phyloP scores from a whole-genome alignment of 2,113 vertebrate species.

The Puntigrus tetrazona region DNA sequence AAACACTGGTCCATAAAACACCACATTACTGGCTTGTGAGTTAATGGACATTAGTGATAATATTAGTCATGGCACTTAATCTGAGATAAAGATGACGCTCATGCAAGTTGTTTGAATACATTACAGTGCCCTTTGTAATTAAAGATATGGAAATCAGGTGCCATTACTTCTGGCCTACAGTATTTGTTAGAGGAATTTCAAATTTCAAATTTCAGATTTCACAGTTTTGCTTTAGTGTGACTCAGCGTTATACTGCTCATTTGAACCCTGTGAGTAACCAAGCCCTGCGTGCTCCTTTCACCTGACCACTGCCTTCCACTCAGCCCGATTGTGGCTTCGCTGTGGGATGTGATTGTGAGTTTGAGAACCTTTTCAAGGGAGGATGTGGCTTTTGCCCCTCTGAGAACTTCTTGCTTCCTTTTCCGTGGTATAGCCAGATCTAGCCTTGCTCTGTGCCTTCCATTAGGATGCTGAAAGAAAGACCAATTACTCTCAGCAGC shows the following conservation, averaged over 20 bases:
- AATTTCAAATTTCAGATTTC: not conserved
- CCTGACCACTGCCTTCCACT: conserved; percentile 24
- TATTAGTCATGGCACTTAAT: conserved; percentile 40
- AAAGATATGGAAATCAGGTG: not conserved
- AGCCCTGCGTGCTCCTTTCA: not conserved
- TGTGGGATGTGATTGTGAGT: conserved; percentile 41
- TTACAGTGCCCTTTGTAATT: not conserved
- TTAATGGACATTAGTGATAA: conserved; percentile 32
- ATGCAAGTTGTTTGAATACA: not conserved
- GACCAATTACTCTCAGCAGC: conserved; percentile 63
- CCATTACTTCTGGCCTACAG: not conserved
- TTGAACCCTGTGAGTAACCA: conserved; percentile 16
- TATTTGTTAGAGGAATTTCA: not conserved
- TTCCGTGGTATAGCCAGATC: conserved; percentile 21
- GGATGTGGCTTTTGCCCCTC: conserved; percentile 45
- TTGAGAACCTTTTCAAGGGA: conserved; percentile 29
- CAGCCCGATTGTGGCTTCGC: conserved; percentile 39
- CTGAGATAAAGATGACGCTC: not conserved
- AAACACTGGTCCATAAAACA: conserved; percentile 28
- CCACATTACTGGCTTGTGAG: not conserved
- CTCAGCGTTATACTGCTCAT: not conserved
- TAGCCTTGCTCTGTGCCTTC: conserved; percentile 36
- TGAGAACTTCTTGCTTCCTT: conserved; percentile 46
- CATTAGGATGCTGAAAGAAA: conserved; percentile 67
- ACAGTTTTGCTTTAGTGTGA: not conserved